phyloP scores from a whole-genome alignment of 2,888 invertebrate species.

The Aelia acuminata region DNA sequence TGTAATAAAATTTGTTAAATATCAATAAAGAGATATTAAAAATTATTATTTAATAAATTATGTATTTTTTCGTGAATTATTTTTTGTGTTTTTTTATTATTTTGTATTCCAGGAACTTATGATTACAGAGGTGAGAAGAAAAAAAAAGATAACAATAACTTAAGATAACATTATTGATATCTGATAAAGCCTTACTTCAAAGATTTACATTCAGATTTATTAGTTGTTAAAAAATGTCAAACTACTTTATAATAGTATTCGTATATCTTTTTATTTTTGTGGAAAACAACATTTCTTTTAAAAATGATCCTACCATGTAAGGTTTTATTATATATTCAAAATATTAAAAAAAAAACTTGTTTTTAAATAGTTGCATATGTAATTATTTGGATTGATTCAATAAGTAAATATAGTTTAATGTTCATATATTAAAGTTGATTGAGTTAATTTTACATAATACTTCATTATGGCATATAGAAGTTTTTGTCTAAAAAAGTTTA shows the following conservation, averaged over 20 bases:
- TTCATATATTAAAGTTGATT: no score
- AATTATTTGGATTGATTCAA: no score
- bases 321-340: background rate
- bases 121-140: background rate
- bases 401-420: no score
- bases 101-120: background rate
- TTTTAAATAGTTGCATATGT: no score
- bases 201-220: background rate
- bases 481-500: background rate
- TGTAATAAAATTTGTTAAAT: background rate
- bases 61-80: background rate
- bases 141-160: background rate
- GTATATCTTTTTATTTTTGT: background rate
- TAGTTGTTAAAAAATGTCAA: background rate
- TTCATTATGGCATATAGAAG: background rate
- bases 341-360: no score
- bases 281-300: background rate
- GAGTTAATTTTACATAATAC: background rate
- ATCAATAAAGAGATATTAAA: background rate
- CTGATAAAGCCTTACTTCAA: slow-evolving; percentile 36
- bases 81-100: background rate
- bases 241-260: background rate
- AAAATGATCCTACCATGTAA: background rate
- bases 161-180: slow-evolving; percentile 42
- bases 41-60: background rate